Evolutionary conservation across 2,888 invertebrate genomes (phyloP).

Genomic region (Perithous albicinctus): DNA sequence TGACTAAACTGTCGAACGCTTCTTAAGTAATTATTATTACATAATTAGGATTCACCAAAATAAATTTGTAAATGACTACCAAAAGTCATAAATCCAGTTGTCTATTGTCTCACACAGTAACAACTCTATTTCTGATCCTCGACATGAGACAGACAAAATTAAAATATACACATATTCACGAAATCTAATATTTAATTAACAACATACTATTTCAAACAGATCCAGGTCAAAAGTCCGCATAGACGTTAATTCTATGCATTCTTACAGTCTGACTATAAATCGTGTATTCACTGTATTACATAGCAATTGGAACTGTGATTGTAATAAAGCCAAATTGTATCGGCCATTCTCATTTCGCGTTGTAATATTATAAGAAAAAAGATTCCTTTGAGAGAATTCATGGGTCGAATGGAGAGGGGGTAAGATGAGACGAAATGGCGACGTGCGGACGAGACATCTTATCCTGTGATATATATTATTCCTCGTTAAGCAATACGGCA

Average conservation of each 20-base stretch:
- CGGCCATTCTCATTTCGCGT: not conserved
- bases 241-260: not conserved
- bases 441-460: conserved; percentile 25
- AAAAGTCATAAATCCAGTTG: no score
- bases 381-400: not conserved
- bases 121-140: not conserved
- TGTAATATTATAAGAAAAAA: conserved; percentile 7
- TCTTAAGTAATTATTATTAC: no score
- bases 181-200: not conserved
- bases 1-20: no score
- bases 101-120: not conserved
- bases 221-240: not conserved
- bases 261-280: not conserved
- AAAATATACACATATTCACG: not conserved
- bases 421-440: conserved; percentile 26
- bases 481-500: conserved; percentile 40
- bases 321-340: not conserved
- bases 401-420: not conserved
- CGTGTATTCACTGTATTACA: not conserved
- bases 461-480: conserved; percentile 43
- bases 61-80: no score
- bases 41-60: no score
- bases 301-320: no score
- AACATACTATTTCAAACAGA: not conserved
- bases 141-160: not conserved